These are phyloP conservation scores for Coilia nasus DNA, from an alignment of 2,797 vertebrate genomes.

Conservation along the genomic window DNA sequence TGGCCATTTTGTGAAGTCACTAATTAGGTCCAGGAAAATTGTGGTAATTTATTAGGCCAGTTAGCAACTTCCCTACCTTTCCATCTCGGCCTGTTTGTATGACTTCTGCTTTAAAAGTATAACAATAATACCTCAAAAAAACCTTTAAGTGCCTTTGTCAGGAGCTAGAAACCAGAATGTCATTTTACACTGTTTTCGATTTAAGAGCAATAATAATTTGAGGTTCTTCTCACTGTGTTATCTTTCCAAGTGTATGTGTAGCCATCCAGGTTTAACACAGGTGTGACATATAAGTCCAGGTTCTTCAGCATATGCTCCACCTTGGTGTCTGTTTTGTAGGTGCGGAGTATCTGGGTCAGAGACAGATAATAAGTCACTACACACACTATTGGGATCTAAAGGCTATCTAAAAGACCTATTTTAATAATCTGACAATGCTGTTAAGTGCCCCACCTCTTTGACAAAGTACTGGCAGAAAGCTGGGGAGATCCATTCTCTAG, in stretches of 20 bases:
- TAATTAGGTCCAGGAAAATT: no score
- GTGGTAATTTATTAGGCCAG: no score
- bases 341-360: conserved; percentile 68
- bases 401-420: neutral
- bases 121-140: no score
- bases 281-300: conserved; percentile 83
- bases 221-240: no score
- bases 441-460: conserved; percentile 71
- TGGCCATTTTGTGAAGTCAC: no score
- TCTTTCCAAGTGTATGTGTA: conserved; percentile 77
- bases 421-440: neutral
- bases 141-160: no score
- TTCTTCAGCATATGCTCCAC: conserved; percentile 51
- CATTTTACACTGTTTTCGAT: no score
- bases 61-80: no score
- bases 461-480: conserved; percentile 86
- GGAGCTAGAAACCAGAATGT: no score
- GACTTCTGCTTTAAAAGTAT: no score
- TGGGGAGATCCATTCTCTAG: conserved; percentile 80
- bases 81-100: no score
- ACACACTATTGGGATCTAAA: neutral
- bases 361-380: neutral
- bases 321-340: conserved; percentile 63
- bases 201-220: no score
- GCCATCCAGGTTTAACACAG: conserved; percentile 83